These are phyloP conservation scores for Bovichtus variegatus DNA, from an alignment of 2,797 vertebrate genomes.

Conservation along the genomic window DNA sequence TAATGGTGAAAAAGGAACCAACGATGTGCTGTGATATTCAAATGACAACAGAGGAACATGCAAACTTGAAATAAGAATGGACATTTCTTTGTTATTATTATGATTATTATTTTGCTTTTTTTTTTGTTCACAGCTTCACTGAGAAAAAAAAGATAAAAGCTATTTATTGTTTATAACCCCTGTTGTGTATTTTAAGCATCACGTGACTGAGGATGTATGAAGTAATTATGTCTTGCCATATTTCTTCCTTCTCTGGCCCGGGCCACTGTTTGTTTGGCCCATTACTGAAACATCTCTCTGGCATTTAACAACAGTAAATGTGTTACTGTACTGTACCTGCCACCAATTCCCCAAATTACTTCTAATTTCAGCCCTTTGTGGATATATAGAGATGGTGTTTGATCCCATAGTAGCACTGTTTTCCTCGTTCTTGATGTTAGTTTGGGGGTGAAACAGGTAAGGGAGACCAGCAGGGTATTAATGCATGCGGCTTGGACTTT, in stretches of 20 bases:
- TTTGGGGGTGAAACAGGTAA: background rate
- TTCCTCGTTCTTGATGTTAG: background rate
- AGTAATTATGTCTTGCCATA: conserved; percentile 11
- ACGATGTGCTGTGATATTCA: conserved; percentile 75
- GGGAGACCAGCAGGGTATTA: conserved; percentile 16
- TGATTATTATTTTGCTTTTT: conserved; percentile 23
- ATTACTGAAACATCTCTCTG: conserved; percentile 26
- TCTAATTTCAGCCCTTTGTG: background rate
- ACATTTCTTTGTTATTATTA: conserved; percentile 40
- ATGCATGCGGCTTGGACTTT: background rate
- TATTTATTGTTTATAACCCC: conserved; percentile 79
- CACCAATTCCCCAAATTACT: background rate
- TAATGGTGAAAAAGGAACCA: conserved; percentile 61
- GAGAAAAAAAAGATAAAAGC: conserved; percentile 38
- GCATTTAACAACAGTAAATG: conserved; percentile 15
- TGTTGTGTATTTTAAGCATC: conserved; percentile 54
- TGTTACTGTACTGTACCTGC: conserved; percentile 3
- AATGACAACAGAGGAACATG: conserved; percentile 41
- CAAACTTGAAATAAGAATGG: conserved; percentile 75
- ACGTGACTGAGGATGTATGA: conserved; percentile 42
- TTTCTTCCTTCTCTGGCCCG: conserved; percentile 10
- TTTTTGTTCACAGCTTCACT: conserved; percentile 41
- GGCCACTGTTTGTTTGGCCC: conserved; percentile 18
- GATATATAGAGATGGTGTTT: background rate
- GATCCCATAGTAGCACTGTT: background rate